Evolutionary conservation across 2,888 invertebrate genomes (phyloP).

Genomic region (Calliphora vomitoria): DNA sequence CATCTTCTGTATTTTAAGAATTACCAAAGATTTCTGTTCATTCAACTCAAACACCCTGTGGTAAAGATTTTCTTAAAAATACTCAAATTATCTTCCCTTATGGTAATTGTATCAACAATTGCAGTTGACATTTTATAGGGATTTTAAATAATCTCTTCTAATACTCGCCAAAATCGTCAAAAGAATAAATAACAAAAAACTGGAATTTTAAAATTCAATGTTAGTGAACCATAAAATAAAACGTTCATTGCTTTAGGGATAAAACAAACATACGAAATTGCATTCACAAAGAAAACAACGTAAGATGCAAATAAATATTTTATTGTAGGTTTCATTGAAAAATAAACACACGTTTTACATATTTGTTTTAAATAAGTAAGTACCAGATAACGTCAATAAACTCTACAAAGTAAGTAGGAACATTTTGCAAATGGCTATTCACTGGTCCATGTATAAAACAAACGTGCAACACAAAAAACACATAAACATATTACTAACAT

Average conservation of each 20-base stretch:
- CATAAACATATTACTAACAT: background rate
- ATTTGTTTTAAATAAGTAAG: background rate
- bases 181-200: too few relatives aligned
- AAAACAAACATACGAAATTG: background rate
- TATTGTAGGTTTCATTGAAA: background rate
- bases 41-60: too few relatives aligned
- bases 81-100: too few relatives aligned
- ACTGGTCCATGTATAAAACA: background rate
- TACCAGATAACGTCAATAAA: background rate
- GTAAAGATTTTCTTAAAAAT: too few relatives aligned
- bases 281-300: slow-evolving; percentile 1
- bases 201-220: background rate
- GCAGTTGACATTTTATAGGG: too few relatives aligned
- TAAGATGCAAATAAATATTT: slow-evolving; percentile 2
- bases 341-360: background rate
- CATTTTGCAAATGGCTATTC: background rate
- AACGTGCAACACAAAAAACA: background rate
- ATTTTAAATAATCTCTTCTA: too few relatives aligned
- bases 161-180: too few relatives aligned
- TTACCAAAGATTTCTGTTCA: too few relatives aligned
- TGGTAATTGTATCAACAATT: too few relatives aligned
- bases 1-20: too few relatives aligned
- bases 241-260: background rate
- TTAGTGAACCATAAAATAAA: slow-evolving; percentile 11
- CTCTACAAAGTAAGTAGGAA: background rate